phyloP scores from a whole-genome alignment of 92 coral and sea anemone genomes.

The Epizoanthus illoricatus region DNA sequence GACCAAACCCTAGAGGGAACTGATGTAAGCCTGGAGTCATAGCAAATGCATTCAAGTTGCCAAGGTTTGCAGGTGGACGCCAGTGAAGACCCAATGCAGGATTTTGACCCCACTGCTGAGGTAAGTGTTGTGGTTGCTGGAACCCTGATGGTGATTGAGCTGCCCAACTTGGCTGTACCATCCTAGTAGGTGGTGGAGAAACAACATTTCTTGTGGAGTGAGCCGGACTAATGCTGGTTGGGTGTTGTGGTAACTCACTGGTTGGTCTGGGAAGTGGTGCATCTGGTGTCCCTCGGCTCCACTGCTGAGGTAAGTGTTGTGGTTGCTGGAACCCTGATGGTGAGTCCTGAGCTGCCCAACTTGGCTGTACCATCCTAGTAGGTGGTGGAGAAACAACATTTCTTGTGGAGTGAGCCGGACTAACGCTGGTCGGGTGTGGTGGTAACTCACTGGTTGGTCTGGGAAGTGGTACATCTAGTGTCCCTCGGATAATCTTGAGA shows the following conservation, averaged over 20 bases:
- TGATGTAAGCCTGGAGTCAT: not conserved
- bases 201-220: not conserved
- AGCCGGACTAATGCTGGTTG: not conserved
- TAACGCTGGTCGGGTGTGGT: not conserved
- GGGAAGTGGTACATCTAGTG: not conserved
- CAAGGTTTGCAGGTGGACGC: not conserved
- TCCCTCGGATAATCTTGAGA: conserved; percentile 52
- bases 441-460: not conserved
- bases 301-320: not conserved
- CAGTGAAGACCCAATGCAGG: not conserved
- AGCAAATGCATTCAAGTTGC: not conserved
- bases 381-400: not conserved
- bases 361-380: not conserved
- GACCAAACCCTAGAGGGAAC: not conserved
- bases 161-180: not conserved
- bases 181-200: not conserved
- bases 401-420: not conserved
- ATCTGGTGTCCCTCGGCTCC: not conserved
- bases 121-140: not conserved
- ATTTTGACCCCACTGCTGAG: not conserved
- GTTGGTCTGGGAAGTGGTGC: not conserved
- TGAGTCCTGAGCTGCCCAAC: not conserved
- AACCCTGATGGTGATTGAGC: not conserved
- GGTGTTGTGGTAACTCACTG: not conserved
- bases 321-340: not conserved